Evolutionary conservation across 2,888 invertebrate genomes (phyloP).

Genomic region (Ctenicera cuprea): DNA sequence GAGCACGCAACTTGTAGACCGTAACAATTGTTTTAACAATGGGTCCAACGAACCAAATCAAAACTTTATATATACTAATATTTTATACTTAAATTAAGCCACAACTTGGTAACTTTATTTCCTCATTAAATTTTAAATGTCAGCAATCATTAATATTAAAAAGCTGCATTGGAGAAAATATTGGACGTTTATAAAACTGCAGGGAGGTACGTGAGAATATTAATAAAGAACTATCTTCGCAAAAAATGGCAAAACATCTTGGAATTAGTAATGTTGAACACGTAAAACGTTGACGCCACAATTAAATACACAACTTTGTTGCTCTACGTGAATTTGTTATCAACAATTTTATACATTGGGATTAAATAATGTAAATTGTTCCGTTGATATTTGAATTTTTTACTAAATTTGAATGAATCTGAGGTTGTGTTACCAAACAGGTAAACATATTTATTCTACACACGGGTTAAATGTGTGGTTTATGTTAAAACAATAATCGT

Average conservation of each 20-base stretch:
- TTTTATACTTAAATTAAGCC: constrained; percentile 16
- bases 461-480: neutral
- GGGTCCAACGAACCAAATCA: constrained; percentile 55
- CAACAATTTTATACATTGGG: too few species aligned
- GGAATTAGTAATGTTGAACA: constrained; percentile 14
- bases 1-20: constrained; percentile 56
- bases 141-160: neutral
- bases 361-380: too few species aligned
- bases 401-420: neutral
- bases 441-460: neutral
- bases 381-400: neutral
- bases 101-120: neutral
- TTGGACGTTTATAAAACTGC: neutral
- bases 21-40: constrained; percentile 58
- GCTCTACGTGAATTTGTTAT: neutral
- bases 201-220: neutral
- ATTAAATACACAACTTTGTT: constrained; percentile 7
- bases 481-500: neutral
- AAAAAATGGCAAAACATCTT: neutral
- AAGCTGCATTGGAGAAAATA: neutral
- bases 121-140: neutral
- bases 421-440: neutral
- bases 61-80: constrained; percentile 36
- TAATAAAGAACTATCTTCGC: neutral
- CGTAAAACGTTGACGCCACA: constrained; percentile 21